Evolutionary conservation across 2,888 invertebrate genomes (phyloP).

Genomic region (Acholoe squamosa): DNA sequence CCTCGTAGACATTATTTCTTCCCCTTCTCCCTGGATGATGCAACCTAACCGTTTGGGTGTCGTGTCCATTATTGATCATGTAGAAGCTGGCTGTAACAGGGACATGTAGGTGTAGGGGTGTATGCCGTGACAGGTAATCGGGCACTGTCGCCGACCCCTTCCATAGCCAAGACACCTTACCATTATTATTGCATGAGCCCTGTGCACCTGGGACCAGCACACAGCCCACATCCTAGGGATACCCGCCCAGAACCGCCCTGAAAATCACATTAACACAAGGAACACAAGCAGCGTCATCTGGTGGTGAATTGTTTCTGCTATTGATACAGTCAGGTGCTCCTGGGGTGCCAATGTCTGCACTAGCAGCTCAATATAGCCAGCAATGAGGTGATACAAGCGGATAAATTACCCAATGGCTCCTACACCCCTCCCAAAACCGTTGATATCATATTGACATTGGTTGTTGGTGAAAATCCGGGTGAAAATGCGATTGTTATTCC

Average conservation of each 20-base stretch:
- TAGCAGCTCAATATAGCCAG: neutral
- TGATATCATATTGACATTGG: neutral
- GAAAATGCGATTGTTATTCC: neutral
- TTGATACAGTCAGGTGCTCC: neutral
- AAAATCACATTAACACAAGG: neutral
- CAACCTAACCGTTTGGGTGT: neutral
- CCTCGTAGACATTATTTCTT: no score
- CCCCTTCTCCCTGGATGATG: neutral
- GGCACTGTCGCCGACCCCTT: neutral
- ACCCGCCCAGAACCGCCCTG: neutral
- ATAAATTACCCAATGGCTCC: neutral
- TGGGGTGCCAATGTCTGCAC: neutral
- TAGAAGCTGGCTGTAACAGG: no score
- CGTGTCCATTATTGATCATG: neutral
- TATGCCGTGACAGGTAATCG: neutral
- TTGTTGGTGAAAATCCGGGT: neutral
- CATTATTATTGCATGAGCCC: neutral
- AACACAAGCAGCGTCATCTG: neutral
- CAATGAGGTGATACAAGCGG: neutral
- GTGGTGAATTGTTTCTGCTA: constrained; percentile 15
- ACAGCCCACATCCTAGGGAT: neutral
- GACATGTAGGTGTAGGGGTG: neutral
- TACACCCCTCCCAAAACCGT: neutral
- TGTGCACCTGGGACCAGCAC: neutral
- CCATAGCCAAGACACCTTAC: neutral